Conservation (phyloP, 2,797 vertebrate species). For the Galaxias olidus region DNA sequence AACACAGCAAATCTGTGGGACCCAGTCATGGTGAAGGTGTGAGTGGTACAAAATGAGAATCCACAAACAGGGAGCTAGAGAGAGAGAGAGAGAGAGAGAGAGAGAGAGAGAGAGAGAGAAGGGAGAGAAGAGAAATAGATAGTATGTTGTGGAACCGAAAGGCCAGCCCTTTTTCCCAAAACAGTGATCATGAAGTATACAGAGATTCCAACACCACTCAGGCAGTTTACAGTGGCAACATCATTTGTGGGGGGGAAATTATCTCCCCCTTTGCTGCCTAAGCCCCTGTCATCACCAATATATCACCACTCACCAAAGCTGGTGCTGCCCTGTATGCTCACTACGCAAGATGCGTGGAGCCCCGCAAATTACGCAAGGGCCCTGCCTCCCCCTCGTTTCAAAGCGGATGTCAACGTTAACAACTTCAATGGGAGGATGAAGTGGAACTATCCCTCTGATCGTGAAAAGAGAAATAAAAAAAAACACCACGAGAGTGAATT, state of each 20-base stretch:
- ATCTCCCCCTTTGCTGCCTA: conserved; percentile 47
- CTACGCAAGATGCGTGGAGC: no score
- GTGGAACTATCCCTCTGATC: no score
- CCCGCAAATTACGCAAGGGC: no score
- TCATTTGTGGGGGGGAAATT: conserved; percentile 55
- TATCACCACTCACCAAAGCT: no score
- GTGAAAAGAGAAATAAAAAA: no score
- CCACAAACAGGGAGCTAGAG: background rate
- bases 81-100: background rate
- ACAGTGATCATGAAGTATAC: conserved; percentile 59
- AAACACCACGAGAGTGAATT: no score
- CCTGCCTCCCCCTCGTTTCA: no score
- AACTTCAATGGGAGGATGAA: no score
- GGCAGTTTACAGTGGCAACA: conserved; percentile 69
- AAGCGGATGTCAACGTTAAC: no score
- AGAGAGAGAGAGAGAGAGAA: background rate
- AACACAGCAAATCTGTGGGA: no score
- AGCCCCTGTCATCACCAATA: conserved; percentile 51
- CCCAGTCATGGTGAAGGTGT: background rate
- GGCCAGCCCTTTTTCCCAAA: conserved; percentile 34
- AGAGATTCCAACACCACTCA: conserved; percentile 63
- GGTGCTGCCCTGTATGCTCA: no score
- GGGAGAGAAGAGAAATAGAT: background rate
- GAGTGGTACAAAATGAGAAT: conserved; percentile 3
- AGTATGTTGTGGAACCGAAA: background rate